Conservation (phyloP, 2,888 invertebrate species). For the Deilephila elpenor region DNA sequence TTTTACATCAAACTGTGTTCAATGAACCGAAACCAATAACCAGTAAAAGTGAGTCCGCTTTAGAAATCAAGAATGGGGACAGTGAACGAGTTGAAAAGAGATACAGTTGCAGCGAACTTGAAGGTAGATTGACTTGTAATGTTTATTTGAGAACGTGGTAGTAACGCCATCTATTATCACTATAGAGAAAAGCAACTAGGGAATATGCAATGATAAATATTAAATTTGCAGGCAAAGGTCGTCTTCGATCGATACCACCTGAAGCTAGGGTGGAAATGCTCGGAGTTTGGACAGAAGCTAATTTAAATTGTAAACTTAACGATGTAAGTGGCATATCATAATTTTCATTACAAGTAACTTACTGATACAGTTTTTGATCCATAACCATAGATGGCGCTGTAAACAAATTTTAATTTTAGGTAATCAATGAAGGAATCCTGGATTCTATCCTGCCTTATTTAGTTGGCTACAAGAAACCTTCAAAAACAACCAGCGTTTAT, state of each 20-base stretch:
- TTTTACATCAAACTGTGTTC: slow-evolving; percentile 66
- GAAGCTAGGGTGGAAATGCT: slow-evolving; percentile 78
- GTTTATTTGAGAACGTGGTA: not conserved
- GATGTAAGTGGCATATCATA: slow-evolving; percentile 67
- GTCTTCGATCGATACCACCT: slow-evolving; percentile 59
- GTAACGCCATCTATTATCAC: slow-evolving; percentile 46
- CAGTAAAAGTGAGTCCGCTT: slow-evolving; percentile 72
- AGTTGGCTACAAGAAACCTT: slow-evolving; percentile 82
- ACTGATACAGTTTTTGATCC: not conserved
- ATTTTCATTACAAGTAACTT: not conserved
- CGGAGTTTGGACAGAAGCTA: slow-evolving; percentile 80
- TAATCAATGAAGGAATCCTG: slow-evolving; percentile 91
- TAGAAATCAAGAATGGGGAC: slow-evolving; percentile 61
- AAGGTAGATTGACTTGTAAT: slow-evolving; percentile 54
- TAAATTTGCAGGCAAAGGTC: slow-evolving; percentile 55
- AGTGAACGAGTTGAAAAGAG: slow-evolving; percentile 62
- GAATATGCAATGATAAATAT: not conserved
- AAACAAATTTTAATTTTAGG: slow-evolving; percentile 77
- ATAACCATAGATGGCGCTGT: slow-evolving; percentile 58
- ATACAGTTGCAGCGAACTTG: slow-evolving; percentile 73
- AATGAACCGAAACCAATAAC: slow-evolving; percentile 62
- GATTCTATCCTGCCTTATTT: slow-evolving; percentile 93
- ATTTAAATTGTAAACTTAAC: slow-evolving; percentile 80
- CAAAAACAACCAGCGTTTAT: slow-evolving; percentile 81
- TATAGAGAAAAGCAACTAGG: not conserved